Evolutionary conservation across 2,888 invertebrate genomes (phyloP).

Genomic region (Andrena praecox): DNA sequence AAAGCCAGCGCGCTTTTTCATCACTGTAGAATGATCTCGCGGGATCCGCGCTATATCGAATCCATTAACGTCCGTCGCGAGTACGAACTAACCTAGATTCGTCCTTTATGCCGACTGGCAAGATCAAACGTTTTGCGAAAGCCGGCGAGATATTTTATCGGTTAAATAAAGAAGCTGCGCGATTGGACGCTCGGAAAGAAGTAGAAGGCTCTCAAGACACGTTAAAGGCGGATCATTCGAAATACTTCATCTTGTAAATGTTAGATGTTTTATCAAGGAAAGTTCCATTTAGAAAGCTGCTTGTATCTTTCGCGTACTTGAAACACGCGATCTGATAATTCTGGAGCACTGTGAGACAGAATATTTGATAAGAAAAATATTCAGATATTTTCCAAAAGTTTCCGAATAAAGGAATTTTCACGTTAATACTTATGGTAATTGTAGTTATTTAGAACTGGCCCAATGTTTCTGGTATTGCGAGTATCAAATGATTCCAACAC

Average conservation of each 20-base stretch:
- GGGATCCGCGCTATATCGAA: constrained; percentile 33
- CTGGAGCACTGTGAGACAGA: too few species aligned
- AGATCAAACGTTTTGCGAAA: constrained; percentile 3
- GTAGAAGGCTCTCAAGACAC: not conserved
- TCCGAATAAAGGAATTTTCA: too few species aligned
- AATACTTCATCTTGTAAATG: too few species aligned
- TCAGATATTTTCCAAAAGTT: too few species aligned
- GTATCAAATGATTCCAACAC: not conserved
- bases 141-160: not conserved
- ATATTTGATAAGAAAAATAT: too few species aligned
- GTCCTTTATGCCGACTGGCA: not conserved
- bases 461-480: too few species aligned
- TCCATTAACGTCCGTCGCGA: constrained; percentile 40
- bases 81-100: constrained; percentile 4
- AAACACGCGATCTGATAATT: too few species aligned
- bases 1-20: constrained; percentile 37
- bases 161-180: constrained; percentile 10
- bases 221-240: not conserved
- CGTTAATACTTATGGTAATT: too few species aligned
- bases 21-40: constrained; percentile 42
- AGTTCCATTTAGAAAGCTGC: too few species aligned
- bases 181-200: constrained; percentile 2
- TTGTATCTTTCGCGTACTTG: too few species aligned
- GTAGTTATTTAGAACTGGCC: too few species aligned
- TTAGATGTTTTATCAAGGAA: too few species aligned